Evolutionary conservation across 2,888 invertebrate genomes (phyloP).

Genomic region (Meteorus cinctellus): DNA sequence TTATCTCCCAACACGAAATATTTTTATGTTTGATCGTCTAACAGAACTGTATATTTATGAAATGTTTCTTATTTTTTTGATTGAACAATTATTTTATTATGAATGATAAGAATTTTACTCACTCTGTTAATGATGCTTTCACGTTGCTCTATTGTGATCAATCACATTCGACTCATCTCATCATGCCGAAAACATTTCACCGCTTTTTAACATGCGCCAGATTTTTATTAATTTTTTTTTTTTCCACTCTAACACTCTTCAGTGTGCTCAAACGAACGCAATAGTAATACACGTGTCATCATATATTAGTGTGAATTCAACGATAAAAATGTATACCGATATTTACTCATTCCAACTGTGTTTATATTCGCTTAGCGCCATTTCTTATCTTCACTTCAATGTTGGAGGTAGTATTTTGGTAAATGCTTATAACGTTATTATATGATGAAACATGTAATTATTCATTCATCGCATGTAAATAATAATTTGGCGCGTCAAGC

Average conservation of each 20-base stretch:
- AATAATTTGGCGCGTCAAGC: neutral
- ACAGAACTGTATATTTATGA: too few species aligned
- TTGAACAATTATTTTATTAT: neutral
- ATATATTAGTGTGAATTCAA: constrained; percentile 1
- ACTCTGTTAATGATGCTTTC: neutral
- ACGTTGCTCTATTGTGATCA: neutral
- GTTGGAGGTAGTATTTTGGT: neutral
- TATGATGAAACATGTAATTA: neutral
- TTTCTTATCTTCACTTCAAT: neutral
- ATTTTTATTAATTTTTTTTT: neutral
- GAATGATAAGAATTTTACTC: neutral
- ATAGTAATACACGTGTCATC: neutral
- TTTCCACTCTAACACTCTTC: neutral
- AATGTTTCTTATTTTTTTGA: too few species aligned
- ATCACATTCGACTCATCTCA: neutral
- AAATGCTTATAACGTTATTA: neutral
- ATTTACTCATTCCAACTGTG: constrained; percentile 2
- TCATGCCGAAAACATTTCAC: neutral
- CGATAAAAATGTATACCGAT: neutral
- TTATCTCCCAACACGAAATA: too few species aligned
- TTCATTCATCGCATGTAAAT: neutral
- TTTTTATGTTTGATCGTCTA: too few species aligned
- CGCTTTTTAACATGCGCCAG: neutral
- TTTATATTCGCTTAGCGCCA: constrained; percentile 10
- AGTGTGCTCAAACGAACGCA: neutral